Percentiles rank a stretch among this genome's conserved stretches.
These are phyloP conservation scores for Chrysochloris asiatica DNA, from an alignment of 2,113 vertebrate genomes.

Conservation along the genomic window DNA sequence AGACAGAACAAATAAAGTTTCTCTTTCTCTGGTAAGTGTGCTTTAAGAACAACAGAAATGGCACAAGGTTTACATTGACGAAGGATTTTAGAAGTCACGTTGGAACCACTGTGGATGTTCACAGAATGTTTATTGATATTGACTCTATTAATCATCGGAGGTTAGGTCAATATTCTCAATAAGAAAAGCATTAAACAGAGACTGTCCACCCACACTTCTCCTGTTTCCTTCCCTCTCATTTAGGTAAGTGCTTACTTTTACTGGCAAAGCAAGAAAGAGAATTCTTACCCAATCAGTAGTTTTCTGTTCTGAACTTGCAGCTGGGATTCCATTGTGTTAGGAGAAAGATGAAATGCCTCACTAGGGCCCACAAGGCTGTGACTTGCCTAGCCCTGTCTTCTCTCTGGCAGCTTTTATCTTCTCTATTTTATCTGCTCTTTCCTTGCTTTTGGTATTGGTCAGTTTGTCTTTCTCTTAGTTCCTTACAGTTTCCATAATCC, in stretches of 20 bases:
- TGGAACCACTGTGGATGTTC: conserved; percentile 55
- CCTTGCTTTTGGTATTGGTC: background rate
- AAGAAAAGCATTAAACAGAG: background rate
- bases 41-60: conserved; percentile 49
- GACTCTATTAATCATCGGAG: background rate
- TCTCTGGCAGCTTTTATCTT: background rate
- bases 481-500: background rate
- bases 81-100: conserved; percentile 54
- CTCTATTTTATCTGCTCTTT: too few relatives aligned
- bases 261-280: background rate
- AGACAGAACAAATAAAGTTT: conserved; percentile 52
- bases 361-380: background rate
- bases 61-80: conserved; percentile 24
- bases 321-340: background rate
- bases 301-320: background rate
- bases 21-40: conserved; percentile 66
- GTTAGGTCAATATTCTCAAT: background rate
- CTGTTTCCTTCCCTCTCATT: background rate
- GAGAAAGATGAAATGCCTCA: background rate
- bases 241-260: background rate
- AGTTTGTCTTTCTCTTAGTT: background rate
- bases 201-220: background rate
- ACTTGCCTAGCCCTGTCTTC: background rate
- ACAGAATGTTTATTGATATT: background rate
- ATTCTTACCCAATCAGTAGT: background rate